Conservation (phyloP, 2,797 vertebrate genomes). For the Phrynocephalus forsythii region DNA sequence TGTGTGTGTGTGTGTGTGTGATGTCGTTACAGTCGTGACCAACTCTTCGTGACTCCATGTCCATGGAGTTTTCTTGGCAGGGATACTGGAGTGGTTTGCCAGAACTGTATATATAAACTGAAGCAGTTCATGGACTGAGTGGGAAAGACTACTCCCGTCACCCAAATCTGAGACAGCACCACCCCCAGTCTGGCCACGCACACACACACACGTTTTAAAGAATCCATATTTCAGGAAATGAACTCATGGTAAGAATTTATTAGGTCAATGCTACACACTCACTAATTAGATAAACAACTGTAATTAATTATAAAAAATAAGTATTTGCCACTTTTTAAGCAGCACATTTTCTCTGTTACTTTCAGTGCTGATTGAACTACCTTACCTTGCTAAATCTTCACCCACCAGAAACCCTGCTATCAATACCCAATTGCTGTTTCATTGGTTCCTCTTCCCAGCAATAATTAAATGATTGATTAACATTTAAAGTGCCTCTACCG, state of each 20-base stretch:
- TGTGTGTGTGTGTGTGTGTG: too few species aligned
- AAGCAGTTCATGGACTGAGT: too few species aligned
- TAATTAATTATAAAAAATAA: neutral
- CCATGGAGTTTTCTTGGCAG: too few species aligned
- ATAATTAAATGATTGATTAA: constrained; percentile 25
- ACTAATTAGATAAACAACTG: neutral
- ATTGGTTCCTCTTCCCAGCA: neutral
- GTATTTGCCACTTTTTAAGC: neutral
- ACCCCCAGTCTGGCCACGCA: too few species aligned
- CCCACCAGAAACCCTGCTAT: neutral
- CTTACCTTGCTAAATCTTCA: neutral
- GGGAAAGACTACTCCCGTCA: too few species aligned
- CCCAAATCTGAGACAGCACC: too few species aligned
- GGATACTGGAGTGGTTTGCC: too few species aligned
- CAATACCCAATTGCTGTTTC: neutral
- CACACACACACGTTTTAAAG: neutral
- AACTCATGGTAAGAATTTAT: neutral
- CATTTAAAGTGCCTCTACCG: constrained; percentile 34
- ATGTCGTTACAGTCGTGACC: too few species aligned
- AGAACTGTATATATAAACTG: too few species aligned
- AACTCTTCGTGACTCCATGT: too few species aligned
- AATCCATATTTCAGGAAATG: neutral
- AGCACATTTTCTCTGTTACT: neutral
- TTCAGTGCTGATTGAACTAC: neutral
- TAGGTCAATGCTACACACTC: neutral